Base-by-base conservation (phyloP, 2,797 vertebrate species). In the Etheostoma perlongum region DNA sequence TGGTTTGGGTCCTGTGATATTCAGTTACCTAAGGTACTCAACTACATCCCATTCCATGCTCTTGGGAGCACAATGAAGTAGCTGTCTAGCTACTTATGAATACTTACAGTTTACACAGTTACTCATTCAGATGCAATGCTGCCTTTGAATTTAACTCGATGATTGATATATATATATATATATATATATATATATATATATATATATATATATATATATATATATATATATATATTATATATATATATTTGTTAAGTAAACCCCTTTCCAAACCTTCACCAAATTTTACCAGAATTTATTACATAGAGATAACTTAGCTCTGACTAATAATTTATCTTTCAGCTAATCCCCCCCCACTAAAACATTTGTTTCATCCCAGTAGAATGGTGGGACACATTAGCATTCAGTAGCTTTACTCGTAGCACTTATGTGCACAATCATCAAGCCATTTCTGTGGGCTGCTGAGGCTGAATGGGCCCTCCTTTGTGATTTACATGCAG, bases 401-500 rank as follows among this genome's bases (percentile, higher is more conserved):
- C 63, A 81, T 88, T 67, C 82, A 27, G 65, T 52, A 49, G 73
- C 59, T 52, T 72, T 63, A 62, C 49, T 27, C 4, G 3, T 44
- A 58, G 57, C 73, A 53, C 77, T 76, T 78, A 85, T 72, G 62
- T 80, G 58, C 73, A 72, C 70, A 57, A 79, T 83, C 78, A 82
- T 81, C 79, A 67, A 72, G 74, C 67, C 9, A 36, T 76, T 84
- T 4, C 71, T 66, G 63, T 69, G 72, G 59, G 71, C 75, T 46
- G 67, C 82, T 25, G 74, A 5, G 66, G 57, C 76, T 84, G 78
- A 81, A 79, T 60, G 73, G 72, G 72, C 69, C 76, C 71, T 84
- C 57, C 52, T 78, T 64, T 74, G 72, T 84, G 84, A 91, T 90
- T 90, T 87, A 77, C 82, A 87, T 85, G 79, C 81, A 79, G 75